Evolutionary conservation across 2,797 vertebrate genomes (phyloP).

Genomic region (Acanthurus tractus): DNA sequence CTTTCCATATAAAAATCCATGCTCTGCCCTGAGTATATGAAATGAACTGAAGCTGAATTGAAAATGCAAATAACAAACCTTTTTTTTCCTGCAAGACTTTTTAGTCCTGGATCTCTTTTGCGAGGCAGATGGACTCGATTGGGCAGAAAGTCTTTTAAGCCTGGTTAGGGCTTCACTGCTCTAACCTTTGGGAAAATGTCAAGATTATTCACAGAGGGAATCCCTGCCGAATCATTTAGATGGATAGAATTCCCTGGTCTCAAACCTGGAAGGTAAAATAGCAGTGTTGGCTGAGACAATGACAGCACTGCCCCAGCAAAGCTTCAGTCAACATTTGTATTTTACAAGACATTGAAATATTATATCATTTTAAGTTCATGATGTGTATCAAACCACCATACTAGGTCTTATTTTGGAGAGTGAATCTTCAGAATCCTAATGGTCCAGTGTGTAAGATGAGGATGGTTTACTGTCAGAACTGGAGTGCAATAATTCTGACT

Average conservation of each 20-base stretch:
- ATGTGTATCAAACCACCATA: not conserved
- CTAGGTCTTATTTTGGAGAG: not conserved
- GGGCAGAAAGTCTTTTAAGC: constrained; percentile 37
- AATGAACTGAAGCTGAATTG: constrained; percentile 21
- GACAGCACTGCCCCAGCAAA: not conserved
- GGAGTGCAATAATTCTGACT: too few relatives aligned
- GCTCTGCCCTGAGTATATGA: constrained; percentile 14
- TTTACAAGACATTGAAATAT: constrained; percentile 6
- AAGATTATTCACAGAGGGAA: constrained; percentile 48
- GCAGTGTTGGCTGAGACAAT: not conserved
- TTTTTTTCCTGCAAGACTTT: not conserved
- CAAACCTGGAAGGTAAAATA: constrained; percentile 40
- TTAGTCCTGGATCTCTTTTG: constrained; percentile 32
- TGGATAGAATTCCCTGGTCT: constrained; percentile 33
- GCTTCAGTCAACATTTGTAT: constrained; percentile 5
- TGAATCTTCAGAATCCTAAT: too few relatives aligned
- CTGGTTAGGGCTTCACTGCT: constrained; percentile 35
- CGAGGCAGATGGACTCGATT: constrained; percentile 40
- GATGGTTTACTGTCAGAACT: too few relatives aligned
- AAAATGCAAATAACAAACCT: constrained; percentile 7
- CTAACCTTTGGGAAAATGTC: constrained; percentile 67
- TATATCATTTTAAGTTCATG: not conserved
- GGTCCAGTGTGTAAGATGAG: too few relatives aligned
- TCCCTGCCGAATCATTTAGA: constrained; percentile 40
- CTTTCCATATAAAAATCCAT: constrained; percentile 25